Base-by-base conservation (phyloP, 1,140 invertebrate genomes). In the Leptopilina boulardi region DNA sequence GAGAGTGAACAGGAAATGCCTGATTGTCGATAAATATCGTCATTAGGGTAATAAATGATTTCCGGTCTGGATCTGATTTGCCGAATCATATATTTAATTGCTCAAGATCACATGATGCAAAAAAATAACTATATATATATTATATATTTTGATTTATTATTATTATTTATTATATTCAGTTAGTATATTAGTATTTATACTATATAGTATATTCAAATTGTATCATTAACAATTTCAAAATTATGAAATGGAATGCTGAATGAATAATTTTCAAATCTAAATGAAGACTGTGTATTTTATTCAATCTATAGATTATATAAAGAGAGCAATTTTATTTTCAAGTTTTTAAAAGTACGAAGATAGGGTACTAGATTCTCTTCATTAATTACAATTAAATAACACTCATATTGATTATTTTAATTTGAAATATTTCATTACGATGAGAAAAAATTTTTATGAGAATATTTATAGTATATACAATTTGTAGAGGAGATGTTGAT, bases 11-110 rank as follows among this genome's bases (percentile, higher is more conserved):
- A 66, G 59, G 59, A 66, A 66, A 66, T 66, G 59, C 59, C 26
- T n/a, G 59, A 66, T 66, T 30, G 26, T 11, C 59, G 59, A 66
- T 66, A 66, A 66, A 30, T n/a, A 66, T 66, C 59, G 59, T 66
- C 59, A 13, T 26, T 34, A 66, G 59, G 23, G 59, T 66, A 66
- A 66, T 66, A 66, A 66, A 30, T 15, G 59, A 66, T 23, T 66
- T 66, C 59, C 59, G 59, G 59, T 66, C 59, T 66, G 59, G 23
- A 66, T 66, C 59, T 66, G 59, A 66, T 66, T 66, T 66, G 59
- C 59, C 59, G 23, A 66, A 66, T 66, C 26, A 23, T 66, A 30
- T 23, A n/a, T 66, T 34, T 66, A 66, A 66, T 66, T 66, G 23
- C 23, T 66, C 23, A 5, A 13, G 26, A 23, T 44, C 5, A 38